These are phyloP conservation scores for Synaphobranchus kaupii DNA, from an alignment of 2,797 vertebrate species.

Conservation along the genomic window DNA sequence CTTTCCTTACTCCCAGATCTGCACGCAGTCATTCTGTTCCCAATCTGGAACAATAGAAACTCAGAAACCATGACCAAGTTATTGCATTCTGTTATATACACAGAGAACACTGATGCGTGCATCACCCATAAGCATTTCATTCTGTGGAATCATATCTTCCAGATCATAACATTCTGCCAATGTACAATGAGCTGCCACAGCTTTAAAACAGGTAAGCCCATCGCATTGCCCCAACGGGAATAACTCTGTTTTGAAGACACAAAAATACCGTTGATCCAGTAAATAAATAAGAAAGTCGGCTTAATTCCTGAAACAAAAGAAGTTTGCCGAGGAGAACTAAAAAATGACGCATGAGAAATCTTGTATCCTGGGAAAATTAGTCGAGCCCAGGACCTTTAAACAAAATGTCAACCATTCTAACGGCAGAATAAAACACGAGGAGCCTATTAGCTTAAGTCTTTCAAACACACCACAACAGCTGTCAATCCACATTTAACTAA, in stretches of 20 bases:
- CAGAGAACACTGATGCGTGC: neutral
- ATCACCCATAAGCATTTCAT: neutral
- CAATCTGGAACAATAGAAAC: neutral
- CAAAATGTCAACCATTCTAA: neutral
- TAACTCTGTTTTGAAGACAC: neutral
- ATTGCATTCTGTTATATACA: neutral
- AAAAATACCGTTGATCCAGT: neutral
- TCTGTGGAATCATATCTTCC: neutral
- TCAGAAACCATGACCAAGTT: neutral
- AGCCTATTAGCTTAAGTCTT: neutral
- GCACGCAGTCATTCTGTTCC: neutral
- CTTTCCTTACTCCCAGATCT: neutral
- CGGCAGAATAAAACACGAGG: neutral
- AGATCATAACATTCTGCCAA: neutral
- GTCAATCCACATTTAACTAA: neutral
- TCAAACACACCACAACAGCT: neutral
- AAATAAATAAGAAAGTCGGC: neutral
- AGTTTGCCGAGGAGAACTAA: neutral
- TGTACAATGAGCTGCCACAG: neutral
- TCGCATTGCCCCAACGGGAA: neutral
- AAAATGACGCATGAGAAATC: neutral
- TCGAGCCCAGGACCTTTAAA: neutral
- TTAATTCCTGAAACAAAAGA: neutral
- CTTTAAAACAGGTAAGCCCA: neutral
- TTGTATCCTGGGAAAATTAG: neutral